phyloP scores from a whole-genome alignment of 2,797 vertebrate genomes.

The Microcaecilia unicolor region DNA sequence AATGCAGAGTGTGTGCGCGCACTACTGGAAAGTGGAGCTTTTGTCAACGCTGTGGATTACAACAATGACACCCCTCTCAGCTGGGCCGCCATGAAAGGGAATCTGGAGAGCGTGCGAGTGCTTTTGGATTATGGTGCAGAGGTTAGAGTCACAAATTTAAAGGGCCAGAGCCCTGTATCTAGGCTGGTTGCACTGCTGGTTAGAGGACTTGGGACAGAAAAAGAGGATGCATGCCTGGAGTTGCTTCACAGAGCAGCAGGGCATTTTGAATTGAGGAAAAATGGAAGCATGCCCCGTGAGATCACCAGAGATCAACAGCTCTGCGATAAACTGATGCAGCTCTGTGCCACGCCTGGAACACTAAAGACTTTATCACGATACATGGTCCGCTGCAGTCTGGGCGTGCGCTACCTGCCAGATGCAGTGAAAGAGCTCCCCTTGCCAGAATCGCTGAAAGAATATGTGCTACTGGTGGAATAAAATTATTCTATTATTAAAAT shows the following conservation, averaged over 20 bases:
- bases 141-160: constrained; percentile 81
- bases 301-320: constrained; percentile 80
- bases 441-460: constrained; percentile 83
- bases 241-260: constrained; percentile 78
- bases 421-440: constrained; percentile 85
- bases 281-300: constrained; percentile 79
- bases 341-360: constrained; percentile 73
- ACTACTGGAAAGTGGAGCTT: constrained; percentile 79
- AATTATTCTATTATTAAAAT: no score
- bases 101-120: constrained; percentile 84
- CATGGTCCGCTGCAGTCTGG: constrained; percentile 75
- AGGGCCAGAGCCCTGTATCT: constrained; percentile 87
- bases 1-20: constrained; percentile 81
- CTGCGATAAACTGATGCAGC: constrained; percentile 68
- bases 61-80: constrained; percentile 90
- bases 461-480: constrained; percentile 72
- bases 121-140: constrained; percentile 87
- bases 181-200: constrained; percentile 81
- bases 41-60: constrained; percentile 81
- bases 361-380: constrained; percentile 79
- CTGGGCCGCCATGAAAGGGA: constrained; percentile 96
- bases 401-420: constrained; percentile 73
- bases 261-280: constrained; percentile 72
- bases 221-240: constrained; percentile 89
- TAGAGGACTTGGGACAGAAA: constrained; percentile 79